Evolutionary conservation across 2,797 vertebrate species (phyloP), one percentile per base, ranked within the genome.

Genomic region (Pachyuromys duprasi): DNA sequence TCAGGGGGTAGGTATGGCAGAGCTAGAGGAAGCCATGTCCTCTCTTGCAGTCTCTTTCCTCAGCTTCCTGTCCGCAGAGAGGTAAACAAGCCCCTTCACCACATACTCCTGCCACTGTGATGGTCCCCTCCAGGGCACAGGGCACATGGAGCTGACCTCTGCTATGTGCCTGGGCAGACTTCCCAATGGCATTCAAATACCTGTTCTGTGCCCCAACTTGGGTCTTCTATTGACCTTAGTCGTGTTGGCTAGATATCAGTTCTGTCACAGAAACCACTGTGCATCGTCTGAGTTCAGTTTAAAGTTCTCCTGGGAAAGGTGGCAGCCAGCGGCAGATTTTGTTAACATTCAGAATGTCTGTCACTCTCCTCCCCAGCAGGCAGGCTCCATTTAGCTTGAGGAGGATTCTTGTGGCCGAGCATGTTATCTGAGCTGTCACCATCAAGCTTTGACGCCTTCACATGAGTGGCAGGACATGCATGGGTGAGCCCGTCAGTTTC

Each of bases 341-440:
- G 13, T 45, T 26, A 62, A 26, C 8, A 33, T 0, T 18, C 5
- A 0, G 62, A 69, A 39, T 2, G n/a, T 60, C 86, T 76, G 57
- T 39, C 55, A 42, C 26, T 81, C 39, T 90, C 60, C 45, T 42
- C 22, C 79, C 17, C 76, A 53, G 39, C 36, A 55, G 24, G 45
- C 93, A 72, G 78, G 53, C 75, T 92, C 63, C n/a, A 5, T 74
- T 79, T 31, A 53, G 33, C 75, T 63, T 42, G 39, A 89, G 13
- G 24, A 55, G 74, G 42, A 42, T 76, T 55, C 60, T 45, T 31
- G 62, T 79, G 72, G 42, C 89, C 36, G 62, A n/a, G 60, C 82
- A 69, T 62, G 24, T 76, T 63, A 33, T 67, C 93, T 83, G 82
- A 89, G 74, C 69, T 82, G 79, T 94, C 82, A n/a, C 57, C 9